Conservation (phyloP, 2,113 vertebrate species). For the Bucco capensis region DNA sequence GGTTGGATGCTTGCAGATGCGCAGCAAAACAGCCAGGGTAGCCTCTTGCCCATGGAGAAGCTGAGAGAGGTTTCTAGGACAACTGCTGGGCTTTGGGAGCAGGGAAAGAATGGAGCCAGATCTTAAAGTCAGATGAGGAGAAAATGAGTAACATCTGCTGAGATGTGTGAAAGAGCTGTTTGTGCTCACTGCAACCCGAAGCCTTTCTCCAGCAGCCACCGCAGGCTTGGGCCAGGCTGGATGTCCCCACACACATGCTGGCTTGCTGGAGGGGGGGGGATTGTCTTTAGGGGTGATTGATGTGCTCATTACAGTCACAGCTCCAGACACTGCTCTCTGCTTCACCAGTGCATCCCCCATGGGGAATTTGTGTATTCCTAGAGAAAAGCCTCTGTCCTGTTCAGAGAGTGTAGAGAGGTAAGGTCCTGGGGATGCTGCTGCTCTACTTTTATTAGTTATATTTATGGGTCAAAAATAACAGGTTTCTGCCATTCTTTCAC, state of each 20-base stretch:
- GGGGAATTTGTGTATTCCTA: rapidly evolving
- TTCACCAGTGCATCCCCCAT: neutral
- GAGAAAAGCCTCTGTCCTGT: neutral
- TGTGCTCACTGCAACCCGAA: conserved; percentile 6
- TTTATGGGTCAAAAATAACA: neutral
- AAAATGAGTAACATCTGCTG: conserved; percentile 68
- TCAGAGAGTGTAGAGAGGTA: neutral
- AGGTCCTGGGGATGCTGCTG: neutral
- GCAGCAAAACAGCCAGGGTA: neutral
- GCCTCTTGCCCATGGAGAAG: neutral
- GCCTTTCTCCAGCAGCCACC: neutral
- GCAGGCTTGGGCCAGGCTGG: neutral
- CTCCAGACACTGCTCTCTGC: neutral
- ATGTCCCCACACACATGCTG: neutral
- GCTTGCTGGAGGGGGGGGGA: too few species aligned
- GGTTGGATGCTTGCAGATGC: conserved; percentile 1
- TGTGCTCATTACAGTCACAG: neutral
- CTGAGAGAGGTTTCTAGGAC: conserved; percentile 42
- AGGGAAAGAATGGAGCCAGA: conserved; percentile 44
- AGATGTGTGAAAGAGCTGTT: conserved; percentile 56
- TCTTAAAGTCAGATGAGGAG: conserved; percentile 62
- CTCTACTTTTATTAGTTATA: neutral
- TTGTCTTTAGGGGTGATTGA: conserved; percentile 1
- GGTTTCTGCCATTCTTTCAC: neutral
- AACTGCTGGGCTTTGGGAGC: conserved; percentile 49